Evolutionary conservation across 1,140 invertebrate species (phyloP), one percentile per base, ranked within the genome.

Genomic region (Euschistus heros): DNA sequence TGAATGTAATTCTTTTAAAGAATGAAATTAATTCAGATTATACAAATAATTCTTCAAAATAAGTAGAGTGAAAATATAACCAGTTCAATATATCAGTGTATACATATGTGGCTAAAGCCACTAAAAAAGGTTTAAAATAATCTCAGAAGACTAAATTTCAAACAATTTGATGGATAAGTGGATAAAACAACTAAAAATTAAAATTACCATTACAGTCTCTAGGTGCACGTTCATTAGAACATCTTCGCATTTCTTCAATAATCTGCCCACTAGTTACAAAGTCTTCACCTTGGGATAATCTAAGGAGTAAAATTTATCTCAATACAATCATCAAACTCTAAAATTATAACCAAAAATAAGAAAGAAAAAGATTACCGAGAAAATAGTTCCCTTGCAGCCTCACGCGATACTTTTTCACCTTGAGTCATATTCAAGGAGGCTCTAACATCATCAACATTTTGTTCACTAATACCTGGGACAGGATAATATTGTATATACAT

Each of bases 311-410:
- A 18, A 50, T 2, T 20, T 20, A 18, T 50, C n/a, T 20, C 17
- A 18, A 50, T 2, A 22, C n/a, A 50, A 14, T 20, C 7, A 13
- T 13, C 10, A 18, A 14, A 14, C 3, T 47, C 7, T 50, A 3
- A 2, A 50, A 20, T n/a, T 50, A n/a, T 18, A 50, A 20, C 5
- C 3, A 7, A 44, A 20, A 50, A 50, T n/a, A 20, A n/a, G 15
- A 6, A 50, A 6, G 20, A 44, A 30, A 61, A 67, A 66, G 57
- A 71, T 69, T 79, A 89, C 83, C 83, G 86, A 0, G 84, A 83
- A 75, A 93, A 94, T 65, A 95, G 82, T 73, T 90, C 85, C 61
- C 86, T 79, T 0, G 91, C 91, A 10, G 92, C 91, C 77, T 85
- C 84, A 63, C 88, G 82, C 0, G 89, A 88, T 10, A 92, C 81